Evolutionary conservation across 2,113 vertebrate species (phyloP).

Genomic region (Sterrhoptilus dennistouni): DNA sequence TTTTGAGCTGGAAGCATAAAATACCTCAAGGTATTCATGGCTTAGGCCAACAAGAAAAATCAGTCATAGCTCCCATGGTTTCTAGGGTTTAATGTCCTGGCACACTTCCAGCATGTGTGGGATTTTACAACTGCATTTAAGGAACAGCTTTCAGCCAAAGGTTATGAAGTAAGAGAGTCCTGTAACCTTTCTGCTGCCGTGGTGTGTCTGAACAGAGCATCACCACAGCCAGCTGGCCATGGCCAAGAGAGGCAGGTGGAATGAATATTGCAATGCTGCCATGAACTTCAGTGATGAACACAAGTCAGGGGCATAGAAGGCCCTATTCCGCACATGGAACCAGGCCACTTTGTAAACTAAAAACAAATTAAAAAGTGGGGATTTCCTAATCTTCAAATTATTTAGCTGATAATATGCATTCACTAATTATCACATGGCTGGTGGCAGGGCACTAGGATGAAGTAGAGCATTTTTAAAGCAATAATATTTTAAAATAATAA

Average conservation of each 20-base stretch:
- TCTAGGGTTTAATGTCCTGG: background rate
- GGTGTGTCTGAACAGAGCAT: background rate
- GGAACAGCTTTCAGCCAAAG: background rate
- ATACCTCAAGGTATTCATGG: background rate
- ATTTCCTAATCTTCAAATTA: background rate
- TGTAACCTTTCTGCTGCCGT: background rate
- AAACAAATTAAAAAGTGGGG: background rate
- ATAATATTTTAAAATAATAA: background rate
- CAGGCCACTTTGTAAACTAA: background rate
- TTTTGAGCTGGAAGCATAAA: background rate
- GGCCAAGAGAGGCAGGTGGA: background rate
- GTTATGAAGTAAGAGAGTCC: background rate
- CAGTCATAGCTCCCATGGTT: background rate
- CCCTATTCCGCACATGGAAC: background rate
- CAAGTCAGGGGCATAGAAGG: background rate
- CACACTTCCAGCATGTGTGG: background rate
- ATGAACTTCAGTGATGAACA: background rate
- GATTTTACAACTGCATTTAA: background rate
- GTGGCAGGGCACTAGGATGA: background rate
- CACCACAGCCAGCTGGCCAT: background rate
- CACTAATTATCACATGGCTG: background rate
- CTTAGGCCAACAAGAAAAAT: background rate
- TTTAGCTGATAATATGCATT: background rate
- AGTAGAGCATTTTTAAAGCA: background rate
- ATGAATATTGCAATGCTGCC: rapidly evolving